Base-by-base conservation (phyloP, 2,113 vertebrate genomes). In the Cygnus buccinator region DNA sequence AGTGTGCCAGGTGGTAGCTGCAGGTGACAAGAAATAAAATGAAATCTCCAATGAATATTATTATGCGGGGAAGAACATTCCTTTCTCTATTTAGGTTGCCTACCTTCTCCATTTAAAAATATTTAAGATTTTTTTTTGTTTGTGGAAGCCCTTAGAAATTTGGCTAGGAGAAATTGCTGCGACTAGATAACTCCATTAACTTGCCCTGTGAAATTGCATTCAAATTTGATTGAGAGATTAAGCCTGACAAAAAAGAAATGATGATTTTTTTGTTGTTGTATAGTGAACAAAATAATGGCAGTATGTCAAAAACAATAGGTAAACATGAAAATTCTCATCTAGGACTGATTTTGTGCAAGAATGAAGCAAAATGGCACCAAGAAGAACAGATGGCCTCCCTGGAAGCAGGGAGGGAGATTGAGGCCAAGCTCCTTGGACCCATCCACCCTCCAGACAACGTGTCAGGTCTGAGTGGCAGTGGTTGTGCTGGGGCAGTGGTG, bases 1-100 rank as follows among this genome's bases (percentile, higher is more conserved):
- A 70, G 66, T 82, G 59, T 67, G 57, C n/a, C 73, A 93, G 83
- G 84, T 81, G 79, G 86, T 58, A 48, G 52, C 65, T 90, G 68
- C 48, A 82, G 76, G 83, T 86, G 80, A 73, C 61, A 92, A 93
- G 66, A 81, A 92, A 90, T 88, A n/a, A 78, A 88, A 94, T 83
- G 35, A 61, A 84, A 72, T 90, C 20, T 90, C 23, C 57, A 5
- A 2, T 75, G 48, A 81, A 61, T 82, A 80, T 77, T 72, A 41
- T 62, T 86, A 85, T 11, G 8, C 4, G 41, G 70, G 23, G 59
- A 80, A 75, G 72, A 89, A 65, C 29, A 82, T 13, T 23, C n/a
- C 5, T 84, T 2, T 54, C 25, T 63, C 18, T 78, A n/a, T 61
- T 86, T 90, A 86, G 13, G 26, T 67, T 80, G 25, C 26, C 28